Evolutionary conservation across 2,888 invertebrate species (phyloP).

Genomic region (Petrolisthes cinctipes): DNA sequence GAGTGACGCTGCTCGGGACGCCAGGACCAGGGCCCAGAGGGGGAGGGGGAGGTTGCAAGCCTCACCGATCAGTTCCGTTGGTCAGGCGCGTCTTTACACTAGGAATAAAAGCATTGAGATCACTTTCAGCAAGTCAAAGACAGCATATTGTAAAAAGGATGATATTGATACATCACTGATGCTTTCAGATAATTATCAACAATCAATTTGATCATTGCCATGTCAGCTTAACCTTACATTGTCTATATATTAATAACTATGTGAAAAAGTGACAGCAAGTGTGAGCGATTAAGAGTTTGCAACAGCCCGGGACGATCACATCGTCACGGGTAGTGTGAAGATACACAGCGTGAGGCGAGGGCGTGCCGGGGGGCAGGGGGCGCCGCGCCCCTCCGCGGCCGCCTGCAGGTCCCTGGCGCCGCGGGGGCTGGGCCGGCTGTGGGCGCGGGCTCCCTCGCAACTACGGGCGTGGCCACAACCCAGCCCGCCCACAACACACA

Average conservation of each 20-base stretch:
- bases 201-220: conserved; percentile 63
- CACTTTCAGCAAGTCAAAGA: conserved; percentile 61
- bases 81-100: conserved; percentile 56
- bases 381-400: conserved; percentile 56
- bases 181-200: conserved; percentile 61
- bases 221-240: conserved; percentile 57
- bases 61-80: conserved; percentile 53
- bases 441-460: conserved; percentile 60
- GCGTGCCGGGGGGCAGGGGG: conserved; percentile 47
- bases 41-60: conserved; percentile 35
- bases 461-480: conserved; percentile 62
- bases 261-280: conserved; percentile 63
- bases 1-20: conserved; percentile 52
- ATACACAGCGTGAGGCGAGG: conserved; percentile 59
- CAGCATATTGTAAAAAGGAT: conserved; percentile 62
- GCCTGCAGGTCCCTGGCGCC: conserved; percentile 53
- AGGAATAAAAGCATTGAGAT: conserved; percentile 63
- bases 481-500: conserved; percentile 62
- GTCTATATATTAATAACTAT: conserved; percentile 63
- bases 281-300: conserved; percentile 63
- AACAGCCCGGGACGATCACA: conserved; percentile 53
- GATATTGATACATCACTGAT: conserved; percentile 58
- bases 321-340: conserved; percentile 48
- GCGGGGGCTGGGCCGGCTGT: conserved; percentile 50
- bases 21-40: conserved; percentile 39